Conservation (phyloP, 1,140 invertebrate genomes). For the Andrena cerasifolii region DNA sequence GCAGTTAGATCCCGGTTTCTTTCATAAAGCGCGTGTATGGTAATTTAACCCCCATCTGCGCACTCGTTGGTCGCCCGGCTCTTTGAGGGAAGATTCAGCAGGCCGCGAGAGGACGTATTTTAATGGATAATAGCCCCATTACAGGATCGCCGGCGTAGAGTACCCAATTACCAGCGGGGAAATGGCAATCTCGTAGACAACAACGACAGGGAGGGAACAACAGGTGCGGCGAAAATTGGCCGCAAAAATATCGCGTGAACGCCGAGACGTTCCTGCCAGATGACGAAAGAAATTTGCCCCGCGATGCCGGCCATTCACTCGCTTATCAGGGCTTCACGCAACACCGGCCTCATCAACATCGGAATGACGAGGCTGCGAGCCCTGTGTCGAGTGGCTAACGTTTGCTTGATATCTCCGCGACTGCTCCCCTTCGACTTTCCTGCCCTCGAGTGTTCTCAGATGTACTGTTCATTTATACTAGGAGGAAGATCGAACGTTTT, state of each 20-base stretch:
- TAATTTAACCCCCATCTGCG: constrained; percentile 44
- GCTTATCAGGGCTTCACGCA: constrained; percentile 56
- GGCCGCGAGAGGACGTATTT: constrained; percentile 34
- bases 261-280: constrained; percentile 26
- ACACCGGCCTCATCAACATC: constrained; percentile 44
- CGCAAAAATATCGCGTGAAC: constrained; percentile 35
- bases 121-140: constrained; percentile 53
- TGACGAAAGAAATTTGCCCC: constrained; percentile 59
- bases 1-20: constrained; percentile 28
- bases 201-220: constrained; percentile 28
- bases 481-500: too few relatives aligned
- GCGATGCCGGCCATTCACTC: constrained; percentile 14
- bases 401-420: constrained; percentile 34
- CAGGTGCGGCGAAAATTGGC: constrained; percentile 57
- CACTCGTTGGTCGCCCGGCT: constrained; percentile 10
- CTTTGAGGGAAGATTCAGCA: constrained; percentile 35
- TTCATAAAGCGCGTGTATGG: constrained; percentile 37
- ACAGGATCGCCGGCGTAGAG: constrained; percentile 38
- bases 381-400: constrained; percentile 29
- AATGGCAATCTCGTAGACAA: constrained; percentile 58
- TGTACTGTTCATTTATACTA: background rate
- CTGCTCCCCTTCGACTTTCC: constrained; percentile 1
- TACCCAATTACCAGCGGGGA: constrained; percentile 62
- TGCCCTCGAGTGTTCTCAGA: constrained; percentile 5
- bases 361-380: background rate